Percentiles rank a stretch among this genome's conserved stretches.
Evolutionary conservation across 2,797 vertebrate species (phyloP).

Genomic region (Onychomys arenicola): DNA sequence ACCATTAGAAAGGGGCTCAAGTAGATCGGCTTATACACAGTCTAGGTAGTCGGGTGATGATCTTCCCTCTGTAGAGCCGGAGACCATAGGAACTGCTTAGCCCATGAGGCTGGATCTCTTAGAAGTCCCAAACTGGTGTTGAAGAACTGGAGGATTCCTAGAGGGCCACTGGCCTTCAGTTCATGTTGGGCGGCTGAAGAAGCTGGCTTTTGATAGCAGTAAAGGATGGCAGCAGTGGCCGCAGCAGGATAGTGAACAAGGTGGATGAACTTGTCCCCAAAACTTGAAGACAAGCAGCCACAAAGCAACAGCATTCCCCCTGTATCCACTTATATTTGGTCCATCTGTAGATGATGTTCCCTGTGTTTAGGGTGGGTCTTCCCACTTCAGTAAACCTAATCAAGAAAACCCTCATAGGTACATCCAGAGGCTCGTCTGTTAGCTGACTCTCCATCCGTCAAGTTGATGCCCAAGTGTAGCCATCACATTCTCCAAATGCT

Average conservation of each 20-base stretch:
- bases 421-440: background rate
- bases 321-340: background rate
- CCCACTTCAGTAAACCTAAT: background rate
- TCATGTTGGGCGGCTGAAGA: background rate
- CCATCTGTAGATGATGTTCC: background rate
- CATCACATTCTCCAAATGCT: background rate
- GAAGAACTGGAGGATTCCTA: background rate
- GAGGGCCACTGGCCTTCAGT: background rate
- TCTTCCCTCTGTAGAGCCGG: background rate
- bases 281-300: background rate
- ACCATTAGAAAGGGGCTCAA: background rate
- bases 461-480: background rate
- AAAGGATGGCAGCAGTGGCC: background rate
- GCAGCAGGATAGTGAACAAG: background rate
- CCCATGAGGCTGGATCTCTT: background rate
- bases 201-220: background rate
- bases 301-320: background rate
- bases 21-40: background rate
- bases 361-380: background rate
- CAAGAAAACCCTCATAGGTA: background rate
- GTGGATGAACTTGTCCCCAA: background rate
- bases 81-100: background rate
- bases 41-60: background rate
- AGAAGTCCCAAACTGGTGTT: background rate
- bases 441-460: background rate